Evolutionary conservation across 2,113 vertebrate genomes (phyloP).

Genomic region (Chlorodrepanis virens): DNA sequence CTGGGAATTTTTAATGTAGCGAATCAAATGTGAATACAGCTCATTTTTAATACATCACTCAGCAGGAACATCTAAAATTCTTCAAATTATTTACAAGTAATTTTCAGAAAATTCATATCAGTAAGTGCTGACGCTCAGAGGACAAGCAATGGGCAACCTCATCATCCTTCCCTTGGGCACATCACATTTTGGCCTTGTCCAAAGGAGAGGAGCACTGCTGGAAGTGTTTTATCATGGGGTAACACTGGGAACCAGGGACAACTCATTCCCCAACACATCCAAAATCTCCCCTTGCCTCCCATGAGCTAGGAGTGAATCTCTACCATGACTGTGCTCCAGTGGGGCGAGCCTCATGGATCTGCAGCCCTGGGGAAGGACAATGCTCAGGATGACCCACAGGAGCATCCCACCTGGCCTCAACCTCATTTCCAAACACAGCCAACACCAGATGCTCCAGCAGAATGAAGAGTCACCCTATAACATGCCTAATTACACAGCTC

Average conservation of each 20-base stretch:
- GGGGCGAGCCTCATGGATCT: neutral
- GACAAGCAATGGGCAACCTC: neutral
- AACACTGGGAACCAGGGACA: neutral
- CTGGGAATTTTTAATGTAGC: neutral
- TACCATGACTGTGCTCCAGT: neutral
- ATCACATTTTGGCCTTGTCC: fast-evolving
- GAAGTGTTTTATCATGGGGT: neutral
- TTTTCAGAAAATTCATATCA: neutral
- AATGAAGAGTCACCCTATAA: neutral
- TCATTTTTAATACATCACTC: neutral
- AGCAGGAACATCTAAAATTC: neutral
- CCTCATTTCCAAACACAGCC: neutral
- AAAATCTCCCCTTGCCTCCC: neutral
- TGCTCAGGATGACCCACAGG: neutral
- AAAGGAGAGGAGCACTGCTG: neutral
- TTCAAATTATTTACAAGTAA: neutral
- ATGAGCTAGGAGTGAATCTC: neutral
- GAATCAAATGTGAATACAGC: neutral
- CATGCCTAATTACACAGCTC: neutral
- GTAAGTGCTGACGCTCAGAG: neutral
- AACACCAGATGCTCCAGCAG: neutral
- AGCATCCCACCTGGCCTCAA: neutral
- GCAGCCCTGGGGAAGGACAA: neutral
- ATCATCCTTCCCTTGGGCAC: neutral
- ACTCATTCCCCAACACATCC: neutral